Base-by-base conservation (phyloP, 2,113 vertebrate species). In the Orcinus orca region DNA sequence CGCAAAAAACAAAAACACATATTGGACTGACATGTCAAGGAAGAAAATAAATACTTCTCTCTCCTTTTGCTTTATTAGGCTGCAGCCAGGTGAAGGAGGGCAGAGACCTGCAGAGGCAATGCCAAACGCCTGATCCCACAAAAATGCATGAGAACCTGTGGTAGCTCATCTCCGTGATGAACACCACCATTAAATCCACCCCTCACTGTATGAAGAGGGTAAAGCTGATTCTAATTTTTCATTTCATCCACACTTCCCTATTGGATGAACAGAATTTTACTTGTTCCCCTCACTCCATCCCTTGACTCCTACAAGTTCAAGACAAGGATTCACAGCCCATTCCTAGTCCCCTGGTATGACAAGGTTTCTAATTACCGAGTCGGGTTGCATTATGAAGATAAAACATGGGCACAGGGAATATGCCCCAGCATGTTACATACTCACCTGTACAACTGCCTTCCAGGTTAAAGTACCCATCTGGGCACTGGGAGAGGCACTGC, bases 361-460 rank as follows among this genome's bases (percentile, higher is more conserved):
- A 13, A 41, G 12, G 20, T 60, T 85, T 88, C 79, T 67, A 87
- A 84, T 55, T 31, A 92, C 62, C 76, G 53, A 20, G 47, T 68
- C 81, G 88, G 38, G 41, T 5, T 50, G 15, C 50, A 53, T 26
- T 23, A 29, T 33, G 58, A 91, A 83, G 62, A 73, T 41, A 41
- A 31, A 77, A 68, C 26, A n/a, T 1, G 4, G 73, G 33, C 10
- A 44, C 0, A 29, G 55, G 18, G 70, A 63, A 60, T 44, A 4
- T 3, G n/a, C 15, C 50, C 31, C 41, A 60, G 87, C 92, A 76
- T 26, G 25, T 70, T 65, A 47, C 84, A 53, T 73, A 97, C 98
- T 99, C 85, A 99, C 99, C 80, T 92, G 97, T 98, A 95, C 99
- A 99, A 47, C 3, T 96, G 7, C 83, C 82, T 31, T 98, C 82